phyloP scores from a whole-genome alignment of 2,113 vertebrate genomes.

The Apaloderma vittatum region DNA sequence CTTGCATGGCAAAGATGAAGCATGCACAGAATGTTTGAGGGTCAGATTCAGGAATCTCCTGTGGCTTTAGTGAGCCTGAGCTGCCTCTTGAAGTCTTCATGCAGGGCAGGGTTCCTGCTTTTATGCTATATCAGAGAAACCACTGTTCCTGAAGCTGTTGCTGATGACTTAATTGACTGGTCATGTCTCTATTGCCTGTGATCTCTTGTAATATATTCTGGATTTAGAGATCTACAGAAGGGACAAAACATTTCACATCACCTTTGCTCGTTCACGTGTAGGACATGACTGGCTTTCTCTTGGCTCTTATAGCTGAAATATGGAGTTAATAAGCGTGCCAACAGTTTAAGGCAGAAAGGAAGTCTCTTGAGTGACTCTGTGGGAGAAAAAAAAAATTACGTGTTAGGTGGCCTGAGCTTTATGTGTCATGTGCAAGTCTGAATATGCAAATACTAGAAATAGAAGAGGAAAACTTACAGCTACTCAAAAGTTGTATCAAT shows the following conservation, averaged over 20 bases:
- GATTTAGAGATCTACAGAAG: background rate
- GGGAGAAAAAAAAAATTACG: background rate
- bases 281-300: background rate
- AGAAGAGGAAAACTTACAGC: background rate
- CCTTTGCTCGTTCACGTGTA: background rate
- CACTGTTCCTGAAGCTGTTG: background rate
- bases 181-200: background rate
- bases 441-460: background rate
- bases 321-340: background rate
- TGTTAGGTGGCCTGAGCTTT: background rate
- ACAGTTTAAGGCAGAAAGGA: background rate
- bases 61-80: background rate
- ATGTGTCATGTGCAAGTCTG: background rate
- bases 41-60: background rate
- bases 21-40: background rate
- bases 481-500: background rate
- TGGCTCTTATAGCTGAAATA: background rate
- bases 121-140: background rate
- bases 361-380: background rate
- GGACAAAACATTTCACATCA: background rate
- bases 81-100: background rate
- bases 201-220: background rate
- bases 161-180: background rate
- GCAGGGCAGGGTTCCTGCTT: background rate
- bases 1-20: background rate